Conservation (phyloP, 2,797 vertebrate species). For the Aselliscus stoliczkanus region DNA sequence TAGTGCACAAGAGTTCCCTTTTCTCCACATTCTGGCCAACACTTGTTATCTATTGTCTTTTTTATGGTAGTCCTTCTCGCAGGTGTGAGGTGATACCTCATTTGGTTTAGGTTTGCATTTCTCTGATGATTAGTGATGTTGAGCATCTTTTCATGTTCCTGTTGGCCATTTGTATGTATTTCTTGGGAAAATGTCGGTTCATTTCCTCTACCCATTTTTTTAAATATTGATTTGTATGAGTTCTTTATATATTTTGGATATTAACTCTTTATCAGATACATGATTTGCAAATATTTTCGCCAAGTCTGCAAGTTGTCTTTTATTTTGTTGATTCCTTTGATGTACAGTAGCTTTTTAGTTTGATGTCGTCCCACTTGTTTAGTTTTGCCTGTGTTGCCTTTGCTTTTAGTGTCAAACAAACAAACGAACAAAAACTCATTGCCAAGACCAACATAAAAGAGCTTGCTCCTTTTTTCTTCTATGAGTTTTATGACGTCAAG, state of each 20-base stretch:
- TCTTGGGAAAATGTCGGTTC: no score
- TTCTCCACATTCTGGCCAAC: neutral
- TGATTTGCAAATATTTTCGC: neutral
- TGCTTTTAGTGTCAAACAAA: neutral
- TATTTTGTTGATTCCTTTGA: neutral
- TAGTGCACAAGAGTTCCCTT: neutral
- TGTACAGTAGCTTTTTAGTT: neutral
- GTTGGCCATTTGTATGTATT: no score
- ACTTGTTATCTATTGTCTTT: neutral
- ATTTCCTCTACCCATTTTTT: neutral
- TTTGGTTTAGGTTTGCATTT: no score
- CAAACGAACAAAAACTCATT: neutral
- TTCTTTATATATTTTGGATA: neutral
- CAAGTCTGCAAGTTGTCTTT: neutral
- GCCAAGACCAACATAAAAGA: neutral
- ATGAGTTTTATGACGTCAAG: no score
- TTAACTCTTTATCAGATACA: neutral
- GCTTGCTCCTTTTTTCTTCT: neutral
- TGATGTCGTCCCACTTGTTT: neutral
- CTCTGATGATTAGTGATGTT: no score
- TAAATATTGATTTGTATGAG: no score
- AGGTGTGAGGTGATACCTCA: neutral
- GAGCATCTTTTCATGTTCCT: no score
- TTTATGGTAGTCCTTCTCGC: neutral
- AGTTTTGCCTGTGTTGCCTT: neutral